Base-by-base conservation (phyloP, 2,113 vertebrate genomes). In the Petroica traversi region DNA sequence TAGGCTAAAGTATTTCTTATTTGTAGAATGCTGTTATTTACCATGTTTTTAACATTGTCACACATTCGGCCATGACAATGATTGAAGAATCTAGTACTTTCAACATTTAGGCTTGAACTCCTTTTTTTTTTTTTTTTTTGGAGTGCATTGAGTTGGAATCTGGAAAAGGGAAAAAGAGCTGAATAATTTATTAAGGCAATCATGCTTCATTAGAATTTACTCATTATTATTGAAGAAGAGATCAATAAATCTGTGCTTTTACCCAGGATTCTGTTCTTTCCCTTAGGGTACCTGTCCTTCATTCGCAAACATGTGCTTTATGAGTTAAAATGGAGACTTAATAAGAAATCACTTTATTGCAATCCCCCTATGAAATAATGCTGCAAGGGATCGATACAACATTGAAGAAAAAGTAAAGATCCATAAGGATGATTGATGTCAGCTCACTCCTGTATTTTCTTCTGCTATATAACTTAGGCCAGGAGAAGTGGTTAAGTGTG, bases 151-250 rank as follows among this genome's bases (percentile, higher is more conserved):
- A 84, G 12, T 68, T 95, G 61, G 31, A 69, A 91, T 79, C 29
- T 48, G n/a, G 68, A 64, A 79, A 54, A 74, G 12, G 15, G 73
- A 67, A 89, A 59, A 38, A 49, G 22, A 68, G 25, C 19, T 85
- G 57, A 94, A 94, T 95, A 95, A 95, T 96, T 97, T 96, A 94
- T 83, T 92, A 92, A 52, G 64, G 34, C 58, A 92, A 88, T 77
- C 88, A 62, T 87, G 36, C 75, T 85, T 71, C 40, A 66, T 88
- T 89, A 94, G 91, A 81, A 91, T 96, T 78, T 96, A 91, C 96
- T 95, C 78, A 83, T 86, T 96, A 91, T 90, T 89, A 92, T 94
- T 96, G 85, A 95, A 94, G 63, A 49, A 29, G 14, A 85, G 57
- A 94, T 92, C 93, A 81, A 92, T 95, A 92, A 93, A 88, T 92